These are phyloP conservation scores for Sapajus apella DNA, from an alignment of 2,113 vertebrate species.

Conservation along the genomic window DNA sequence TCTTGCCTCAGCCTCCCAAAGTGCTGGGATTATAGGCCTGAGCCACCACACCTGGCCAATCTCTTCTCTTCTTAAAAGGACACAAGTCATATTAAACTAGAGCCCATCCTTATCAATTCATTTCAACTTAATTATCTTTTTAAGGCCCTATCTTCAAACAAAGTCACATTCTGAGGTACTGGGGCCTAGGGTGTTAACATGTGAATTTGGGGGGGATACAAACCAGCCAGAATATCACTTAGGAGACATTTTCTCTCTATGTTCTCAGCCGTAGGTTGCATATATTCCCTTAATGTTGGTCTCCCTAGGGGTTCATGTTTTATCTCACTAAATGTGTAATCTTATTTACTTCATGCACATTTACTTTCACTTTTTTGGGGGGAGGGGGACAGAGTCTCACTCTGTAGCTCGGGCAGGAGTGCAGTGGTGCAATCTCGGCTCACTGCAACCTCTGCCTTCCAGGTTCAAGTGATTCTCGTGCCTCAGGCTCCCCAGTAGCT, in stretches of 20 bases:
- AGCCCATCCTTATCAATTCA: neutral
- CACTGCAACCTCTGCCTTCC: too few species aligned
- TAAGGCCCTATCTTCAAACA: neutral
- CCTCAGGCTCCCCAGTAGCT: too few species aligned
- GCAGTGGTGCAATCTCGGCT: too few species aligned
- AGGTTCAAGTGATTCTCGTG: too few species aligned
- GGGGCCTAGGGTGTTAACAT: neutral
- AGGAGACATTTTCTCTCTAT: neutral
- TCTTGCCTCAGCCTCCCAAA: too few species aligned
- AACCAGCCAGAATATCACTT: neutral
- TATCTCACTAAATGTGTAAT: neutral
- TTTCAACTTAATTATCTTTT: constrained; percentile 2
- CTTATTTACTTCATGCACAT: neutral
- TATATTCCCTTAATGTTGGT: neutral
- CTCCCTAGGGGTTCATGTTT: neutral
- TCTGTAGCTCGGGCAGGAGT: too few species aligned
- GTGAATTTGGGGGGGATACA: neutral
- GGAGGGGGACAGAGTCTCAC: too few species aligned
- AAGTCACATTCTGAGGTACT: neutral
- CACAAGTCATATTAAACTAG: neutral
- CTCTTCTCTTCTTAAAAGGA: neutral
- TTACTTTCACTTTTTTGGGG: too few species aligned
- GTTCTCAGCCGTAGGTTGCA: neutral
- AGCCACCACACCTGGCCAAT: too few species aligned
- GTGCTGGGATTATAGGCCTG: too few species aligned